phyloP scores from a whole-genome alignment of 2,888 invertebrate genomes.

The Malthinus seriepunctatus region DNA sequence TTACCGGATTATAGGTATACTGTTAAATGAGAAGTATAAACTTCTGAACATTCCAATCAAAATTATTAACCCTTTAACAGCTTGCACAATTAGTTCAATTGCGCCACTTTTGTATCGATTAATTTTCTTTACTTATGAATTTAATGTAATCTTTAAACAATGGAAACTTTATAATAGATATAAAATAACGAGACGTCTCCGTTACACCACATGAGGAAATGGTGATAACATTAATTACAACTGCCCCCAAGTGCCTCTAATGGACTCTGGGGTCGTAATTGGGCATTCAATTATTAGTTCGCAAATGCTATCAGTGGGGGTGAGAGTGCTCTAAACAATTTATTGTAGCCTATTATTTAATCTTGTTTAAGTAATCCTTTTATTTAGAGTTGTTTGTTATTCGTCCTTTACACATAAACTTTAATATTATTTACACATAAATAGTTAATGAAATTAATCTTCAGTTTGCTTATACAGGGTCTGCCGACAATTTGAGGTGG shows the following conservation, averaged over 20 bases:
- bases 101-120: too few relatives aligned
- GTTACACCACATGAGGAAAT: constrained; percentile 20
- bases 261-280: constrained; percentile 44
- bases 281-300: constrained; percentile 45
- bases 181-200: constrained; percentile 10
- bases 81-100: too few relatives aligned
- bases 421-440: too few relatives aligned
- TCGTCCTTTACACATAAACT: too few relatives aligned
- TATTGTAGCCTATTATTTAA: constrained; percentile 28
- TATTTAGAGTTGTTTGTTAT: neutral
- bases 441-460: too few relatives aligned
- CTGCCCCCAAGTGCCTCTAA: constrained; percentile 38
- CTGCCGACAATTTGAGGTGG: too few relatives aligned
- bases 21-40: too few relatives aligned
- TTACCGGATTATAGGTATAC: too few relatives aligned
- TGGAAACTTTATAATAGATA: neutral
- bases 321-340: constrained; percentile 40
- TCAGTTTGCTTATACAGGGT: too few relatives aligned
- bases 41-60: too few relatives aligned
- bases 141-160: neutral
- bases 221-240: constrained; percentile 42
- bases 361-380: constrained; percentile 8
- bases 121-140: too few relatives aligned
- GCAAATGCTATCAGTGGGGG: constrained; percentile 43
- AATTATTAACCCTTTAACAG: too few relatives aligned